These are phyloP conservation scores for Trachops cirrhosus DNA, from an alignment of 2,797 vertebrate genomes.

Conservation along the genomic window DNA sequence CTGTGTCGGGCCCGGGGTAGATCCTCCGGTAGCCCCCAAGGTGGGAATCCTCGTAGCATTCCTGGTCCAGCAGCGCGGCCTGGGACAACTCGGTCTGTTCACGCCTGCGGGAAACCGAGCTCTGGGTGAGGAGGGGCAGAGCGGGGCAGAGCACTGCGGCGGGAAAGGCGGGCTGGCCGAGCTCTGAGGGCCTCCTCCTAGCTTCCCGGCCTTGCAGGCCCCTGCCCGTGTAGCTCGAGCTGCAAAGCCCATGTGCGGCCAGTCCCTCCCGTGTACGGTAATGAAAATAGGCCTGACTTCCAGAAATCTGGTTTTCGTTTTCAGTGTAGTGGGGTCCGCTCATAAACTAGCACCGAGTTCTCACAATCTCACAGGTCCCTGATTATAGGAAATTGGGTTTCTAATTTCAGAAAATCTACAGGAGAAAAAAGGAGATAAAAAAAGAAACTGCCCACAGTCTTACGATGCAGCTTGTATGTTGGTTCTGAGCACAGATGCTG, in stretches of 20 bases:
- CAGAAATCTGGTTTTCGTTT: neutral
- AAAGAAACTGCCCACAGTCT: neutral
- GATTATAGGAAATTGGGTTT: neutral
- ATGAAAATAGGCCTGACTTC: neutral
- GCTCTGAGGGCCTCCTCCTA: neutral
- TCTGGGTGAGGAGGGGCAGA: neutral
- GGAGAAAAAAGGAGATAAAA: neutral
- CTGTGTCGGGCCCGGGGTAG: conserved; percentile 73
- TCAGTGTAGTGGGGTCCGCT: neutral
- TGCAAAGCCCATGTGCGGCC: neutral
- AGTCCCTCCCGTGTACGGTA: neutral
- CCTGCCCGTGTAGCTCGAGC: neutral
- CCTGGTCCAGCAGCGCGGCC: conserved; percentile 78
- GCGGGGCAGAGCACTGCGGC: neutral
- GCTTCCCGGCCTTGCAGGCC: neutral
- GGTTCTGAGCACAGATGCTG: neutral
- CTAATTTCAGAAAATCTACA: neutral
- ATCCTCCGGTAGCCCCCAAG: conserved; percentile 81
- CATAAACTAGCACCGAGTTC: neutral
- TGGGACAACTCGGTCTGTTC: conserved; percentile 75
- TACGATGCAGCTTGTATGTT: neutral
- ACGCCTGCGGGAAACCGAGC: conserved; percentile 63
- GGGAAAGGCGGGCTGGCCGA: neutral
- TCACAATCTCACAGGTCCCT: neutral
- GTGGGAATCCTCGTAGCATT: conserved; percentile 80